Evolutionary conservation across 1,140 invertebrate genomes (phyloP), one percentile per base, ranked within the genome.

Genomic region (Rhynchophorus ferrugineus): DNA sequence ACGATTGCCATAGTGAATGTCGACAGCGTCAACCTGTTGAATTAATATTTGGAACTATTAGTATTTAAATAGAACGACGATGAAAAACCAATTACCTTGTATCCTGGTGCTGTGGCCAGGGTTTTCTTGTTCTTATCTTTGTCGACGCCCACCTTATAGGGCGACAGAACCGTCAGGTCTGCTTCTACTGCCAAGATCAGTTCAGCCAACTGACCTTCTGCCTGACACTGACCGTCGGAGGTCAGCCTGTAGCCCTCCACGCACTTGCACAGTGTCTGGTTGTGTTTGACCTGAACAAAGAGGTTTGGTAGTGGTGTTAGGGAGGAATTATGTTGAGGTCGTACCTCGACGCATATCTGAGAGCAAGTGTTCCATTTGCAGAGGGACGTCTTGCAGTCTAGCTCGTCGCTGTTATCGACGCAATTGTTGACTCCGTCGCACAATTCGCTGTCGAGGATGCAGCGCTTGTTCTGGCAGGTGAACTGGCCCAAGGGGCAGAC

Each of bases 351-450:
- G 63, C 87, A 91, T 7, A 82, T 73, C 61, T 91, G 87, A 21
- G 86, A 83, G 63, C 87, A 91, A 22, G 75, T 71, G 16, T 79
- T 79, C 72, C 85, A 87, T 49, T 73, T 70, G 67, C 83, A 87
- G 49, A 57, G 33, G 0, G 60, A 55, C 18, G 51, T 46, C 17
- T 61, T 55, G 42, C 76, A 79, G 44, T 75, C 71, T 44, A 65
- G 65, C 61, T 80, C 78, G 65, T 85, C 84, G n/a, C 77, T 81
- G 35, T 76, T 76, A 63, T 86, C 83, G 3, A 70, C 71, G 64
- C 84, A 86, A 58, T 85, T 72, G 54, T 71, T 64, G 17, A 65
- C 62, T 3, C 75, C 75, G 69, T 86, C 76, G 64, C 92, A 96
- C 1, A 85, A 73, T 70, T 83, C 86, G 18, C 81, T 77, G 58